Conservation (phyloP, 2,797 vertebrate species). For the Limnodromus scolopaceus region DNA sequence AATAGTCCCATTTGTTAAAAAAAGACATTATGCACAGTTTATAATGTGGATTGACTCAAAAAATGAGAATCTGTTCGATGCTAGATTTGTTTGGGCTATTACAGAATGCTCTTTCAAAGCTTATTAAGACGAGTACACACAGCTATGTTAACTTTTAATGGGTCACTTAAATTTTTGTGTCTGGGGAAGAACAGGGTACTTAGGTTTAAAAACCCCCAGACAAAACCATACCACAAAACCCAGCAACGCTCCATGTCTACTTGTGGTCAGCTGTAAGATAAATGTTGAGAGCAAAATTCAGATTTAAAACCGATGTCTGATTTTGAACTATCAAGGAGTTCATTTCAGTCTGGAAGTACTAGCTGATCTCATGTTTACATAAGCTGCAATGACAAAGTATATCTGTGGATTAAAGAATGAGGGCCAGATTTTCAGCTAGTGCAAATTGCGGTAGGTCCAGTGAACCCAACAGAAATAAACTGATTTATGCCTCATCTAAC, state of each 20-base stretch:
- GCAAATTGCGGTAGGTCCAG: constrained; percentile 46
- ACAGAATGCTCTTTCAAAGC: constrained; percentile 38
- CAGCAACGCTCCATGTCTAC: neutral
- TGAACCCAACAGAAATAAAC: constrained; percentile 18
- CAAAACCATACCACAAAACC: constrained; percentile 27
- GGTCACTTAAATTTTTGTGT: constrained; percentile 36
- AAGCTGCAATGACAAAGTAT: constrained; percentile 54
- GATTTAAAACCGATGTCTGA: constrained; percentile 38
- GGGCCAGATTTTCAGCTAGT: constrained; percentile 48
- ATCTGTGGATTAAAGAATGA: constrained; percentile 60
- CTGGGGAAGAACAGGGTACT: neutral
- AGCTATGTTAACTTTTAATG: constrained; percentile 39
- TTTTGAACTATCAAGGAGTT: constrained; percentile 58
- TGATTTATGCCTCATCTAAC: constrained; percentile 1
- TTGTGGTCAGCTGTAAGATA: constrained; percentile 37
- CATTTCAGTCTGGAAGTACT: constrained; percentile 49
- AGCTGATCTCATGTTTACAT: constrained; percentile 62
- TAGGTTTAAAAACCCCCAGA: constrained; percentile 22
- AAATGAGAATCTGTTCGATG: constrained; percentile 48
- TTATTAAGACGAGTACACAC: constrained; percentile 3
- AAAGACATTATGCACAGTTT: constrained; percentile 10
- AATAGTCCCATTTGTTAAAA: neutral
- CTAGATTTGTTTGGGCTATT: constrained; percentile 52
- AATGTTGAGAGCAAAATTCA: constrained; percentile 45
- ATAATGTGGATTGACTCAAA: constrained; percentile 47